A percentile compares a stretch with the other conserved stretches of the same genome.
These are phyloP conservation scores for Limnephilus lunatus DNA, from an alignment of 2,888 invertebrate genomes.

Conservation along the genomic window DNA sequence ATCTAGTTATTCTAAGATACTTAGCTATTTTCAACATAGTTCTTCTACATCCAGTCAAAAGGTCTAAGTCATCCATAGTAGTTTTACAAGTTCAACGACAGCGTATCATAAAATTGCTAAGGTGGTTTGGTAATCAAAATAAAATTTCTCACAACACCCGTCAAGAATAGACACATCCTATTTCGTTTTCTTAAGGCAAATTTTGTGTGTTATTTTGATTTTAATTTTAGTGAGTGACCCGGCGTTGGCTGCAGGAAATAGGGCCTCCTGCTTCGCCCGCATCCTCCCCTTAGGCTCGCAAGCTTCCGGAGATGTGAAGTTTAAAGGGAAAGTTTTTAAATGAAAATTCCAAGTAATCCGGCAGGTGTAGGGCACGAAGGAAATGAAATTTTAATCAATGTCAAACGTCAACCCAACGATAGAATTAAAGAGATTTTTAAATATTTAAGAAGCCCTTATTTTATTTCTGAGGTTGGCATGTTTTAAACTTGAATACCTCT, in stretches of 20 bases:
- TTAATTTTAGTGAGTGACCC: neutral
- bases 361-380: slow-evolving; percentile 63
- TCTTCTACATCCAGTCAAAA: neutral
- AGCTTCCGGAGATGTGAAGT: slow-evolving; percentile 40
- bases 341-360: slow-evolving; percentile 65
- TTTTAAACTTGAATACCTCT: neutral
- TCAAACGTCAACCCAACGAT: slow-evolving; percentile 62
- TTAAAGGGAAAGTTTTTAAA: slow-evolving; percentile 64
- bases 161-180: no score
- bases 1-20: neutral
- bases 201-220: neutral
- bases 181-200: neutral
- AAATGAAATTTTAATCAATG: slow-evolving; percentile 66
- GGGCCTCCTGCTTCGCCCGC: neutral
- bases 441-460: slow-evolving; percentile 11
- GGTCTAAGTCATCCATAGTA: neutral
- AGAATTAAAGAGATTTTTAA: slow-evolving; percentile 34
- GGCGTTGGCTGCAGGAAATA: neutral
- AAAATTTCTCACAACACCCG: no score
- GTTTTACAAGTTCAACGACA: neutral
- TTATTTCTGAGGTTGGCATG: neutral
- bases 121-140: no score
- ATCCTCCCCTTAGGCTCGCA: neutral
- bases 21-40: neutral
- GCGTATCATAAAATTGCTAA: no score